Percentiles rank a stretch among this genome's conserved stretches.
Conservation (phyloP, 2,113 vertebrate species). For the Daubentonia madagascariensis region DNA sequence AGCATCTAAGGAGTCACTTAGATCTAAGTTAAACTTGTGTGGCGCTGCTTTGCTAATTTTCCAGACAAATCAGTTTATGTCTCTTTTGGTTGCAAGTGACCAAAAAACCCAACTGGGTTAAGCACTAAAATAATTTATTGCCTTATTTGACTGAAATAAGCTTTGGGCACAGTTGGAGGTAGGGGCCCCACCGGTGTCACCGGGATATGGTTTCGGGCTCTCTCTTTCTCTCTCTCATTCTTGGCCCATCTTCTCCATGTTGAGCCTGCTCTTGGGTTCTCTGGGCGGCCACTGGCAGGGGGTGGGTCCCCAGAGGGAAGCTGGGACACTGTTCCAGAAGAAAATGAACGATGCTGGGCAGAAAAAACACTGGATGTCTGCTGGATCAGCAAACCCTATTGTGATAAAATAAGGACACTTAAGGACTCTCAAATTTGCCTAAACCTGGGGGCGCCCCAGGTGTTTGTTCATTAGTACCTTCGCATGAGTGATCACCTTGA, state of each 20-base stretch:
- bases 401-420: background rate
- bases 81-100: background rate
- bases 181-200: background rate
- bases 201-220: background rate
- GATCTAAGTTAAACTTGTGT: rapidly evolving
- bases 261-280: background rate
- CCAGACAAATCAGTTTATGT: background rate
- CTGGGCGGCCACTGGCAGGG: too few species aligned
- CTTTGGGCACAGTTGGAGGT: background rate
- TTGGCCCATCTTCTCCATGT: background rate
- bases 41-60: background rate
- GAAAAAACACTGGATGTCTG: background rate
- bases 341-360: background rate
- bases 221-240: background rate
- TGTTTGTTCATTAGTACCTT: background rate
- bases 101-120: background rate
- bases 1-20: background rate
- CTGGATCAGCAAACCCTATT: background rate
- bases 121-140: background rate
- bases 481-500: background rate
- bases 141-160: background rate
- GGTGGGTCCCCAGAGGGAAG: background rate
- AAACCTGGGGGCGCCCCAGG: background rate
- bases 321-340: rapidly evolving
- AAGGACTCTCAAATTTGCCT: background rate